phyloP scores from a whole-genome alignment of 23 tunicate species.

The Ascidia mentula region DNA sequence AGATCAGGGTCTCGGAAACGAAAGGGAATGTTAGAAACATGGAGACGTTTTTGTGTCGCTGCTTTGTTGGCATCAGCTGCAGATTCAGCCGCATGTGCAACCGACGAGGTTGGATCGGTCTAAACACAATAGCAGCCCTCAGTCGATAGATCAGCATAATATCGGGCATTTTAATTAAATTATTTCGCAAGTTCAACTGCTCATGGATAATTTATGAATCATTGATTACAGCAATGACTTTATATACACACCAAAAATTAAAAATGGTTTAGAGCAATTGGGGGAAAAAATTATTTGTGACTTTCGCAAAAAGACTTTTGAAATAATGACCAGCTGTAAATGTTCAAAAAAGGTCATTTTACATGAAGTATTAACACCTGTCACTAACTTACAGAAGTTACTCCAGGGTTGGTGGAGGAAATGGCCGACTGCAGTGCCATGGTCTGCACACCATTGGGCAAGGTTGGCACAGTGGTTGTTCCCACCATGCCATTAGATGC shows the following conservation, averaged over 20 bases:
- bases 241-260: too few relatives aligned
- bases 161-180: too few relatives aligned
- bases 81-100: background rate
- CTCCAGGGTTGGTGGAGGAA: background rate
- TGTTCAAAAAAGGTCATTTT: too few relatives aligned
- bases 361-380: too few relatives aligned
- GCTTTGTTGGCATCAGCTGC: slow-evolving; percentile 32
- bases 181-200: too few relatives aligned
- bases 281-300: too few relatives aligned
- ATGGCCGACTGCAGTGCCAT: slow-evolving; percentile 22
- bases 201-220: too few relatives aligned
- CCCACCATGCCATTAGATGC: slow-evolving; percentile 49
- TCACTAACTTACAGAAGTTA: background rate
- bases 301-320: too few relatives aligned
- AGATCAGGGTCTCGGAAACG: slow-evolving; percentile 96
- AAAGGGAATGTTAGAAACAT: slow-evolving; percentile 98
- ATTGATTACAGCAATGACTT: too few relatives aligned
- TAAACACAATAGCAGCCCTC: background rate
- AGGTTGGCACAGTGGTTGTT: slow-evolving; percentile 27
- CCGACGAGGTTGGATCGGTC: slow-evolving; percentile 12
- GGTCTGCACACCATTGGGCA: slow-evolving; percentile 42
- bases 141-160: too few relatives aligned
- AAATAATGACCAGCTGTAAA: too few relatives aligned
- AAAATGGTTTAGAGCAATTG: too few relatives aligned
- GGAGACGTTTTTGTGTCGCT: slow-evolving; percentile 84